phyloP scores from a whole-genome alignment of 1,140 invertebrate species.

The Bombus polaris region DNA sequence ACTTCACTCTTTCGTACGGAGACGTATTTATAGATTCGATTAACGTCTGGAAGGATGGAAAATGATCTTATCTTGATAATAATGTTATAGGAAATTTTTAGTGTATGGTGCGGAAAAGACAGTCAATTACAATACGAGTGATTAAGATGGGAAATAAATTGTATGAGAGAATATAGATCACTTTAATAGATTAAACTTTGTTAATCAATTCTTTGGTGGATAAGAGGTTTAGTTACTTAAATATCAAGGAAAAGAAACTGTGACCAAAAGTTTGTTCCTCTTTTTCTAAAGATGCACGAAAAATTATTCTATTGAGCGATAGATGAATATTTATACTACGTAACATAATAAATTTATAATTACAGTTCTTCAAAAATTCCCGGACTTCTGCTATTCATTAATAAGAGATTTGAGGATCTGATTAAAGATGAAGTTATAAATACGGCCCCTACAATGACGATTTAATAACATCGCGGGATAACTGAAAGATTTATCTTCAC shows the following conservation, averaged over 20 bases:
- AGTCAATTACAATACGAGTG: background rate
- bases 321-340: background rate
- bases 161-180: background rate
- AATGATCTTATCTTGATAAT: background rate
- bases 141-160: background rate
- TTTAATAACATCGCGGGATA: background rate
- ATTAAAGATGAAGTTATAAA: no score
- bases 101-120: no score
- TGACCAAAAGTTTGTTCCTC: background rate
- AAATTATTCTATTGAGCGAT: no score
- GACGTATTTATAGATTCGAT: conserved; percentile 44
- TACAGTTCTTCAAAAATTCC: background rate
- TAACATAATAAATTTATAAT: background rate
- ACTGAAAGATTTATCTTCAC: background rate
- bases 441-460: background rate
- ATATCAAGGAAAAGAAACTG: no score
- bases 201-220: background rate
- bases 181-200: background rate
- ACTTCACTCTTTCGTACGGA: background rate
- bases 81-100: background rate
- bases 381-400: no score
- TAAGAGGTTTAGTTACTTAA: no score
- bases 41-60: background rate
- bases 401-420: no score
- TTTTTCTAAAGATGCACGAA: no score